A percentile compares a stretch with the other conserved stretches of the same genome.
These are phyloP conservation scores for Pandemis corylana DNA, from an alignment of 2,888 invertebrate species.

Conservation along the genomic window DNA sequence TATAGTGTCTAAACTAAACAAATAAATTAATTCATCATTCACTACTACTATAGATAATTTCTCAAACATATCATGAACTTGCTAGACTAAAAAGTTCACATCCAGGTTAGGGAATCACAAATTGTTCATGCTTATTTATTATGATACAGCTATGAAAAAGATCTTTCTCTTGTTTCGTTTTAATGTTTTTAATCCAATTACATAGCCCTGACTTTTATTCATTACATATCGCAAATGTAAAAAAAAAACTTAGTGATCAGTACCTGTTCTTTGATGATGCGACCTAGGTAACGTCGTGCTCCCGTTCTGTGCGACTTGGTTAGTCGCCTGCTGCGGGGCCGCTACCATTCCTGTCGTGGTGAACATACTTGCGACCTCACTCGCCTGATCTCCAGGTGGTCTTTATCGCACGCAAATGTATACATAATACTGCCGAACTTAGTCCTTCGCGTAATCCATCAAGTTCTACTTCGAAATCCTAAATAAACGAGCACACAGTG, in stretches of 20 bases:
- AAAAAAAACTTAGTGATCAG: neutral
- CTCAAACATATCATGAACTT: neutral
- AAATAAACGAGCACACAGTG: conserved; percentile 44
- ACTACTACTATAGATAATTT: neutral
- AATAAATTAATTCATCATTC: neutral
- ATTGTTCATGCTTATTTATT: no score
- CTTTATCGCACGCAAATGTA: conserved; percentile 71
- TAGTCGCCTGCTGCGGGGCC: conserved; percentile 76
- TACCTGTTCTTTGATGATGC: conserved; percentile 81
- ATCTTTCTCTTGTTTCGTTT: neutral
- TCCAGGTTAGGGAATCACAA: neutral
- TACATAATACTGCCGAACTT: conserved; percentile 72
- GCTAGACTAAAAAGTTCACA: neutral
- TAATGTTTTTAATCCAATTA: neutral
- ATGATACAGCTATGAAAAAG: neutral
- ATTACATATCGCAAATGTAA: neutral
- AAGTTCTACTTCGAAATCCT: conserved; percentile 39
- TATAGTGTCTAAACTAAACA: neutral
- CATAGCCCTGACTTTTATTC: neutral
- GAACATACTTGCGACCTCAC: conserved; percentile 58
- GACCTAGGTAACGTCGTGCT: conserved; percentile 80
- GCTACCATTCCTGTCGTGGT: conserved; percentile 79
- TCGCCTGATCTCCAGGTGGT: conserved; percentile 77
- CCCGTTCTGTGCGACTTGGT: conserved; percentile 77
- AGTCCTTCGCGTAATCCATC: conserved; percentile 57